Evolutionary conservation across 2,113 vertebrate species (phyloP).

Genomic region (Nothobranchius furzeri): DNA sequence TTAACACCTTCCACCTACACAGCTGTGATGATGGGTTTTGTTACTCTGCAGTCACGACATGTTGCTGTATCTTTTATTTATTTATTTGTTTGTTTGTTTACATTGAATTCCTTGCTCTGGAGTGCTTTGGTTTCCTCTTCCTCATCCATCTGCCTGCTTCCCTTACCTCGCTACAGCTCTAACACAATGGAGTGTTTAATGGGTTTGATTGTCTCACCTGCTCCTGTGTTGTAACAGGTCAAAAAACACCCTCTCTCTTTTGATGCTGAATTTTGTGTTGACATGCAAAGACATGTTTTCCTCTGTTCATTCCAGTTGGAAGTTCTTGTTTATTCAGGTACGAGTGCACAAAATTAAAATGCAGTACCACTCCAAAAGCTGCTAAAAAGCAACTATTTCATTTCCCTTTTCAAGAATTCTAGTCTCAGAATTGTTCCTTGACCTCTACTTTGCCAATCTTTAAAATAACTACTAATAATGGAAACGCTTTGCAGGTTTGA

Average conservation of each 20-base stretch:
- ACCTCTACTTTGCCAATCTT: too few relatives aligned
- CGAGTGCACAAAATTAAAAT: too few relatives aligned
- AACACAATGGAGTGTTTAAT: not conserved
- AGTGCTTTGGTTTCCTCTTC: constrained; percentile 47
- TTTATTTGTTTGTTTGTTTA: not conserved
- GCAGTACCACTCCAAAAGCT: too few relatives aligned
- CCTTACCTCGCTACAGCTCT: not conserved
- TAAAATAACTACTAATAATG: too few relatives aligned
- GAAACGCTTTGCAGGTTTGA: too few relatives aligned
- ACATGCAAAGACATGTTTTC: not conserved
- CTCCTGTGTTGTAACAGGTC: not conserved
- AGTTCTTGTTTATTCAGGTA: too few relatives aligned
- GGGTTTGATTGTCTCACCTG: not conserved
- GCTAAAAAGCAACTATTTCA: too few relatives aligned
- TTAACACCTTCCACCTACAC: not conserved
- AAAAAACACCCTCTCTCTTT: not conserved
- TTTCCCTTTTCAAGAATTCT: too few relatives aligned
- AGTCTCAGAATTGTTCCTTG: too few relatives aligned
- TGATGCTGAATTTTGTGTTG: not conserved
- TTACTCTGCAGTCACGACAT: constrained; percentile 24
- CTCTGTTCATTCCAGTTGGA: too few relatives aligned
- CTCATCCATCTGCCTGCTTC: constrained; percentile 8
- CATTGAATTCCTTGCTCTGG: not conserved
- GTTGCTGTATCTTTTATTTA: constrained; percentile 19
- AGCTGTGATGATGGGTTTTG: not conserved